Evolutionary conservation across 2,888 invertebrate species (phyloP).

Genomic region (Papilio protenor): DNA sequence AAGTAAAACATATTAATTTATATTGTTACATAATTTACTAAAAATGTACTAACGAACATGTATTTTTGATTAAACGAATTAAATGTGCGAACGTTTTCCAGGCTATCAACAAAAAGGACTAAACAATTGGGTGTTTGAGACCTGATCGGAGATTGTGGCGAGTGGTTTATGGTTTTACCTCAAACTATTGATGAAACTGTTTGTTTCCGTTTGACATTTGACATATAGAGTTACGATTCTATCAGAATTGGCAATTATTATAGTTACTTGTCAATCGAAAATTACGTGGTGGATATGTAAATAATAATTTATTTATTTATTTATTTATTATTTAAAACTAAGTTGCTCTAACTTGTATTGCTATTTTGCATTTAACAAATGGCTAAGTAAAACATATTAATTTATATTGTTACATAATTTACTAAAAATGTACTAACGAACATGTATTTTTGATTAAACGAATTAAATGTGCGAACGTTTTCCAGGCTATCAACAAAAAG

Average conservation of each 20-base stretch:
- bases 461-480: constrained; percentile 69
- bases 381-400: constrained; percentile 56
- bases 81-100: constrained; percentile 72
- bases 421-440: constrained; percentile 69
- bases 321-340: constrained; percentile 66
- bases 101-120: constrained; percentile 78
- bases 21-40: constrained; percentile 61
- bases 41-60: constrained; percentile 73
- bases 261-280: constrained; percentile 53
- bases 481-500: constrained; percentile 78
- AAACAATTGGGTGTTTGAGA: constrained; percentile 64
- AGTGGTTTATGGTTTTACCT: constrained; percentile 54
- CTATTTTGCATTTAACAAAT: constrained; percentile 78
- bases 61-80: constrained; percentile 73
- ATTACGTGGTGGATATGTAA: constrained; percentile 56
- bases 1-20: constrained; percentile 61
- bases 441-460: constrained; percentile 76
- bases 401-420: constrained; percentile 63
- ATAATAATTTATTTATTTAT: constrained; percentile 73
- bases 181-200: constrained; percentile 49
- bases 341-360: constrained; percentile 72
- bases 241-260: background rate
- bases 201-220: too few species aligned
- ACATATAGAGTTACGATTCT: background rate
- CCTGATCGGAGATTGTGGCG: constrained; percentile 60